Evolutionary conservation across 2,797 vertebrate genomes (phyloP), one percentile per base, ranked within the genome.

Genomic region (Macropus fuliginosus): DNA sequence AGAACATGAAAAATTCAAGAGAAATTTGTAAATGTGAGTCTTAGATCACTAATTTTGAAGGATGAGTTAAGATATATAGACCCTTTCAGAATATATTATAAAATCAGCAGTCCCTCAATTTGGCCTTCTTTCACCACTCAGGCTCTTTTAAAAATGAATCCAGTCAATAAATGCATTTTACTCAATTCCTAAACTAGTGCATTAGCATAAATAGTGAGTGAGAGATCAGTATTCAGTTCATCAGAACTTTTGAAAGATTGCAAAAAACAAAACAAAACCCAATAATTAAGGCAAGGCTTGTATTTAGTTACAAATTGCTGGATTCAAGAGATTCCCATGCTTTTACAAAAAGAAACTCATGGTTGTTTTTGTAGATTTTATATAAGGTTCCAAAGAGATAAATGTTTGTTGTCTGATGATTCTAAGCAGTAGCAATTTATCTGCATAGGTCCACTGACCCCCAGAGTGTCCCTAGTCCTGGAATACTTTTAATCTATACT

Each of bases 1-100:
- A 0, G 0, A 52, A 55, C 56, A 50, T 74, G 66, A 95, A 91
- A 81, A 94, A 95, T 93, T 96, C 91, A 95, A 96, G 81, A 74
- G 31, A 57, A 93, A 59, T 91, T 96, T 97, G 16, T 0, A 0
- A 94, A 93, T 91, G 93, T 95, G 94, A 92, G 90, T 95, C 12
- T 54, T 94, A 56, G 52, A 94, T 52, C 28, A 96, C 28, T 54
- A 94, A 54, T 95, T 97, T 97, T 95, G 94, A 96, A 97, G 52
- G 54, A 97, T 92, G 27, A 14, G 18, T 27, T 29, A 31, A 96
- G 59, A 55, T 1, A 59, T 94, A 54, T 55, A 1, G 91, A 92
- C 0, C 55, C 91, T 97, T 97, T 94, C 21, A 54, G 66, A 55
- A 62, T 91, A 34, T 93, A 91, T 94, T 96, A 54, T 59, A 91